Conservation (phyloP, 2,113 vertebrate species). For the Sylvietta virens region DNA sequence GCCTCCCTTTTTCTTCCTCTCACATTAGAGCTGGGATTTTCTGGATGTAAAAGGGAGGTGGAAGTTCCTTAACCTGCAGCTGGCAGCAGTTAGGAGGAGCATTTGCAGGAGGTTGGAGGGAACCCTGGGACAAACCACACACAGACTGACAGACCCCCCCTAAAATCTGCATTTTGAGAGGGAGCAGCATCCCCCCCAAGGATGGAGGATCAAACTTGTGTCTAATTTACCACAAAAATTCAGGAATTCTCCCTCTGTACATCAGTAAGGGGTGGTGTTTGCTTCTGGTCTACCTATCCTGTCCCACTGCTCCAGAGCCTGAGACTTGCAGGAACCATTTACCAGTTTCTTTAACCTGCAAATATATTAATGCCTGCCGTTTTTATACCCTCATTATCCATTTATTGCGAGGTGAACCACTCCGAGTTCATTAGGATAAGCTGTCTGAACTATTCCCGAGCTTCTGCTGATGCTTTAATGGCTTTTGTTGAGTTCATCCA, state of each 20-base stretch:
- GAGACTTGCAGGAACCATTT: constrained; percentile 31
- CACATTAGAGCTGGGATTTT: neutral
- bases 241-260: neutral
- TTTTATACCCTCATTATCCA: constrained; percentile 21
- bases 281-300: neutral
- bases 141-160: accelerated
- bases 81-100: neutral
- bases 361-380: constrained; percentile 15
- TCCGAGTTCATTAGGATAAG: neutral
- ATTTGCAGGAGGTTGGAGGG: neutral
- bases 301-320: neutral
- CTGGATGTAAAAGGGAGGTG: neutral
- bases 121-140: neutral
- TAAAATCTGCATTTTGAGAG: neutral
- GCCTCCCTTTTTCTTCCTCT: neutral
- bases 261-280: neutral
- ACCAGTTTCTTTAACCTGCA: constrained; percentile 7
- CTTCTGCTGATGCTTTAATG: constrained; percentile 32
- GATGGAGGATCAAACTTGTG: neutral
- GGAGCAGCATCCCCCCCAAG: neutral
- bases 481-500: constrained; percentile 26
- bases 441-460: neutral
- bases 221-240: neutral
- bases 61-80: neutral
- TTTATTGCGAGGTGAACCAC: constrained; percentile 12